Evolutionary conservation across 2,797 vertebrate genomes (phyloP).

Genomic region (Lates japonicus): DNA sequence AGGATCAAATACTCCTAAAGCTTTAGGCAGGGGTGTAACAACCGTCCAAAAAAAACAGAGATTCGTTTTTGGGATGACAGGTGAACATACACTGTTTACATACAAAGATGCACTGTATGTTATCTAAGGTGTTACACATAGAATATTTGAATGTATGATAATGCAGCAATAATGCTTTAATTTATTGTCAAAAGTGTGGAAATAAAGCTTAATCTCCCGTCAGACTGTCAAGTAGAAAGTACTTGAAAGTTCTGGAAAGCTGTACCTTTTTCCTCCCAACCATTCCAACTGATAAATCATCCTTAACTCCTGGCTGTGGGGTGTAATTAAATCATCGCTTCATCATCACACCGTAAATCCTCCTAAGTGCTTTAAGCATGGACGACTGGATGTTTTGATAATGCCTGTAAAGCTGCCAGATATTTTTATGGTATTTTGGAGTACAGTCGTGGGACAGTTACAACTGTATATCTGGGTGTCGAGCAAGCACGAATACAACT

Average conservation of each 20-base stretch:
- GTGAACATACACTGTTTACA: background rate
- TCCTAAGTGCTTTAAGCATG: slow-evolving; percentile 19
- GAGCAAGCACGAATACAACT: slow-evolving; percentile 3
- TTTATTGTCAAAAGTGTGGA: background rate
- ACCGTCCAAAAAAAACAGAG: background rate
- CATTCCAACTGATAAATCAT: slow-evolving; percentile 14
- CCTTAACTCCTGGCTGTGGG: background rate
- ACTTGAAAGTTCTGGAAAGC: slow-evolving; percentile 14
- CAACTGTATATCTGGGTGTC: slow-evolving; percentile 3
- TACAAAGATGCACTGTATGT: background rate
- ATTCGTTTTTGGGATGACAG: background rate
- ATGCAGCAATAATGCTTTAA: background rate
- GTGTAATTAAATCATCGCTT: slow-evolving; percentile 40
- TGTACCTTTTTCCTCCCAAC: background rate
- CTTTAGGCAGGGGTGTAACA: background rate
- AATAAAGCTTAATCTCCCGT: background rate
- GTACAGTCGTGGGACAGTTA: background rate
- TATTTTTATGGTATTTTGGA: slow-evolving; percentile 20
- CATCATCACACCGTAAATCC: slow-evolving; percentile 30
- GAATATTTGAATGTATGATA: background rate
- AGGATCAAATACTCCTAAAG: background rate
- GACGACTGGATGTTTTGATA: slow-evolving; percentile 39
- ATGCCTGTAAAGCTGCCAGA: background rate
- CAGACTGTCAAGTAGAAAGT: background rate
- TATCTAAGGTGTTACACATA: background rate